These are phyloP conservation scores for Epinotia demarniana DNA, from an alignment of 2,888 invertebrate genomes.

Conservation along the genomic window DNA sequence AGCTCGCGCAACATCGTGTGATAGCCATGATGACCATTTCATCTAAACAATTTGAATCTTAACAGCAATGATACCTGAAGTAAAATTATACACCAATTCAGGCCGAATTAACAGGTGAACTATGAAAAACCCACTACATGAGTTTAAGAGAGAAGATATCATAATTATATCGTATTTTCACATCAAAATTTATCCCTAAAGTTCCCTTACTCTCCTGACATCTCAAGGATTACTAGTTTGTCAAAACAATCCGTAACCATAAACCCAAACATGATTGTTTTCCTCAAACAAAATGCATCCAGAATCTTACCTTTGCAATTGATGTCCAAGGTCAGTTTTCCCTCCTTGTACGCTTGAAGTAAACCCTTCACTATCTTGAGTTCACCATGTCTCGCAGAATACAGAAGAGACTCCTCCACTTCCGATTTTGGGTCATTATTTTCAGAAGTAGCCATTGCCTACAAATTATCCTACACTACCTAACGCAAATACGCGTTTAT, in stretches of 20 bases:
- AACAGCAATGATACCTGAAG: too few species aligned
- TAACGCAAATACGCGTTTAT: slow-evolving; percentile 38
- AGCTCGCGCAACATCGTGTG: too few species aligned
- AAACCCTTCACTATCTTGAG: slow-evolving; percentile 82
- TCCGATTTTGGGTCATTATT: slow-evolving; percentile 63
- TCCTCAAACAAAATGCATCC: background rate
- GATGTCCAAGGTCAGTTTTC: slow-evolving; percentile 83
- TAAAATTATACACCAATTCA: too few species aligned
- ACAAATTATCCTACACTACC: slow-evolving; percentile 3
- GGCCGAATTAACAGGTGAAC: too few species aligned
- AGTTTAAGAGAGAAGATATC: too few species aligned
- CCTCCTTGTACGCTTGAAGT: slow-evolving; percentile 77
- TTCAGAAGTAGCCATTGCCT: slow-evolving; percentile 63
- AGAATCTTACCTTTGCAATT: slow-evolving; percentile 87
- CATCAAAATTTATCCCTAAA: too few species aligned
- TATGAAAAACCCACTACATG: too few species aligned
- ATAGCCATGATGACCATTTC: too few species aligned
- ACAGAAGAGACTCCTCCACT: slow-evolving; percentile 84
- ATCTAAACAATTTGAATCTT: too few species aligned
- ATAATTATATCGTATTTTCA: too few species aligned
- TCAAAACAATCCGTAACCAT: background rate
- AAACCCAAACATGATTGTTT: background rate
- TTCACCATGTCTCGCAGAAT: slow-evolving; percentile 87
- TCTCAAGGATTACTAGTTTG: too few species aligned
- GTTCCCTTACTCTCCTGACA: too few species aligned